Conservation (phyloP, 2,797 vertebrate genomes). For the Distichodus sexfasciatus region DNA sequence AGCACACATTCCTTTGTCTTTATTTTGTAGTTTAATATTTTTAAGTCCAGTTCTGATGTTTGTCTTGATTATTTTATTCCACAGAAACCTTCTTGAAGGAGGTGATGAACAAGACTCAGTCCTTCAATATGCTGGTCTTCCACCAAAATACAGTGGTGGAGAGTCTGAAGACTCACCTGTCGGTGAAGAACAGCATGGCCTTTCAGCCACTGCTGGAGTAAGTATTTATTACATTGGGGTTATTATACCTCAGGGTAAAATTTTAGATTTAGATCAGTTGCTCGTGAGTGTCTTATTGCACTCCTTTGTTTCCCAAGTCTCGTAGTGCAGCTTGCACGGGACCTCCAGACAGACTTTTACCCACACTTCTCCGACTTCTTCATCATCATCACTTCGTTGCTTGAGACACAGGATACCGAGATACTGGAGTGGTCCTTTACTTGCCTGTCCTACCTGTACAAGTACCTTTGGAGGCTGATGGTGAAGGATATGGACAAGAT, state of each 20-base stretch:
- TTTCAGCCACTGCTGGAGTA: slow-evolving; percentile 92
- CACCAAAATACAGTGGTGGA: slow-evolving; percentile 87
- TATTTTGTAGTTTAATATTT: not conserved
- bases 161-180: slow-evolving; percentile 87
- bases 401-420: slow-evolving; percentile 93
- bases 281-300: not conserved
- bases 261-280: no score
- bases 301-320: slow-evolving; percentile 68
- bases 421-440: slow-evolving; percentile 94
- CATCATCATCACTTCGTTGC: slow-evolving; percentile 79
- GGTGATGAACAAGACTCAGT: slow-evolving; percentile 88
- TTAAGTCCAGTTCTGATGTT: not conserved
- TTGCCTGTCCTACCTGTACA: slow-evolving; percentile 94
- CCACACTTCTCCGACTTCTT: slow-evolving; percentile 95
- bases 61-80: not conserved
- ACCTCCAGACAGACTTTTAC: slow-evolving; percentile 96
- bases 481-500: slow-evolving; percentile 91
- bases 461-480: slow-evolving; percentile 96
- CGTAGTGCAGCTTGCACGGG: slow-evolving; percentile 92
- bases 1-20: slow-evolving; percentile 35
- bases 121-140: slow-evolving; percentile 94
- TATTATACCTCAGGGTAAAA: not conserved
- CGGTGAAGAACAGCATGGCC: slow-evolving; percentile 83
- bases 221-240: slow-evolving; percentile 57
- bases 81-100: slow-evolving; percentile 86